Evolutionary conservation across 2,888 invertebrate species (phyloP).

Genomic region (Xylota segnis): DNA sequence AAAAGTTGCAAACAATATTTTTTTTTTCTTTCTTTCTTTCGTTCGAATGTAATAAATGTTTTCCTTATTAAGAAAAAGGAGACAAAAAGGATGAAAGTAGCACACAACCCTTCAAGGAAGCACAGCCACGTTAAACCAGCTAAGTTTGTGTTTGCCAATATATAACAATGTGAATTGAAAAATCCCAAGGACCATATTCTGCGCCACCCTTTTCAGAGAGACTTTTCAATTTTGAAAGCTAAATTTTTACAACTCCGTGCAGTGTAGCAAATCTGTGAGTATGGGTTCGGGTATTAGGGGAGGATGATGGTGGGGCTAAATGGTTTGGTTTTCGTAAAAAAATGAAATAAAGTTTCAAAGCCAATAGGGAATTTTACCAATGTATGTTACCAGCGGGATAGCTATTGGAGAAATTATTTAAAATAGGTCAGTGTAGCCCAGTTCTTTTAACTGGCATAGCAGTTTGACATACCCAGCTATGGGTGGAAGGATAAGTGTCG

Average conservation of each 20-base stretch:
- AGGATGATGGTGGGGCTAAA: neutral
- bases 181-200: slow-evolving; percentile 21
- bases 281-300: neutral
- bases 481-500: neutral
- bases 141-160: slow-evolving; percentile 26
- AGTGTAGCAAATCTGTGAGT: neutral
- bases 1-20: slow-evolving; percentile 31
- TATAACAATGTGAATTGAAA: slow-evolving; percentile 31
- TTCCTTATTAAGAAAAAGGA: slow-evolving; percentile 34
- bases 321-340: neutral
- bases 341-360: neutral
- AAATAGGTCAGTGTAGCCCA: slow-evolving; percentile 17
- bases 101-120: slow-evolving; percentile 18
- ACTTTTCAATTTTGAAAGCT: slow-evolving; percentile 45
- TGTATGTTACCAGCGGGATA: neutral
- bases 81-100: neutral
- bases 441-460: neutral
- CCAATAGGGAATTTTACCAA: slow-evolving; percentile 16
- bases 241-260: slow-evolving; percentile 31
- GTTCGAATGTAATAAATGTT: slow-evolving; percentile 53
- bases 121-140: slow-evolving; percentile 17
- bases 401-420: neutral
- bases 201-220: slow-evolving; percentile 4
- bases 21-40: slow-evolving; percentile 8
- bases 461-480: neutral